Conservation (phyloP, 2,888 invertebrate genomes). For the Dugesia japonica region DNA sequence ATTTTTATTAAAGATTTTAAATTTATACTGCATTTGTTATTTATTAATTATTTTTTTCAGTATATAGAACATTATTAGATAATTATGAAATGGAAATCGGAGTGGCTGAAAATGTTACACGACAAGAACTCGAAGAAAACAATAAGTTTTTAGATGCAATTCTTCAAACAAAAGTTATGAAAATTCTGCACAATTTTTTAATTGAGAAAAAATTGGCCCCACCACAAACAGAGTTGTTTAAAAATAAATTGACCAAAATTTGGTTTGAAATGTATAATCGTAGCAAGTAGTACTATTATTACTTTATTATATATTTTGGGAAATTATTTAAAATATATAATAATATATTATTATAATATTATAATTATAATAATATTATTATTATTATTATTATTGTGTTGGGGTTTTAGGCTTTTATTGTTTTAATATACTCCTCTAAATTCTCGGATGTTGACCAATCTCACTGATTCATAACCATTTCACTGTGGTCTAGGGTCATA, state of each 20-base stretch:
- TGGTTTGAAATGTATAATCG: slow-evolving; percentile 46
- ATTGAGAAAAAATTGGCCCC: slow-evolving; percentile 40
- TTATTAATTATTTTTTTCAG: slow-evolving; percentile 36
- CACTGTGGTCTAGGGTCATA: no score
- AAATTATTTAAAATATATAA: no score
- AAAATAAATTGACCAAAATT: slow-evolving; percentile 41
- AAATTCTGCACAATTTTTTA: slow-evolving; percentile 43
- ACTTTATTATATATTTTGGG: no score
- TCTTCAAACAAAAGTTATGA: slow-evolving; percentile 45
- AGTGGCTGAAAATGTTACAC: slow-evolving; percentile 41
- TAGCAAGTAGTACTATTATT: no score
- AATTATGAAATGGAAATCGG: slow-evolving; percentile 45
- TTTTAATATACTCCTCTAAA: no score
- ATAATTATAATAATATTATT: no score
- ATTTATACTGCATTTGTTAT: neutral
- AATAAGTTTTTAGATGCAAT: slow-evolving; percentile 42
- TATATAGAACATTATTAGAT: slow-evolving; percentile 43
- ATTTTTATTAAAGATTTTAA: neutral
- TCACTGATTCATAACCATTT: no score
- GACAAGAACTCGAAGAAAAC: slow-evolving; percentile 43
- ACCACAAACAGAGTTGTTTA: slow-evolving; percentile 40
- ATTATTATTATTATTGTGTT: no score
- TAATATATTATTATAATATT: no score
- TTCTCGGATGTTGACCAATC: no score
- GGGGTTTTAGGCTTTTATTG: no score